phyloP scores from a whole-genome alignment of 2,888 invertebrate species.

The Abrostola tripartita region DNA sequence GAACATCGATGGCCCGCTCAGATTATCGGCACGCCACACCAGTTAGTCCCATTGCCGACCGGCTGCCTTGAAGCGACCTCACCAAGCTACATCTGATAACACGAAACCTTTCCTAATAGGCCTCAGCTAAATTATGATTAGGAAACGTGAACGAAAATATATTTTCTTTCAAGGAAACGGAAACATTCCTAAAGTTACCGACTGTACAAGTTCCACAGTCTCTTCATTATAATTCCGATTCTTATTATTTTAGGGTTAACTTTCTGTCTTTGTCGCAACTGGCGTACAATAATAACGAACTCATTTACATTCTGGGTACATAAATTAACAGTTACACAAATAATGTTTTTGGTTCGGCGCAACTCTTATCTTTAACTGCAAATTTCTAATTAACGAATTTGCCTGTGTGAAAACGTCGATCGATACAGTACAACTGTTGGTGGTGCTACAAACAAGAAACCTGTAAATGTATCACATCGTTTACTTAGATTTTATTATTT shows the following conservation, averaged over 20 bases:
- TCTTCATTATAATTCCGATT: conserved; percentile 15
- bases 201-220: not conserved
- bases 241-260: conserved; percentile 11
- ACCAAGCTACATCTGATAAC: conserved; percentile 35
- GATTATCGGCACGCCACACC: conserved; percentile 55
- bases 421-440: no score
- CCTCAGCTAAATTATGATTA: conserved; percentile 21
- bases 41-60: conserved; percentile 23
- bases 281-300: conserved; percentile 26
- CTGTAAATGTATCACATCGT: no score
- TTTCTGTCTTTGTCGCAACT: not conserved
- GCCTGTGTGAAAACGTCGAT: no score
- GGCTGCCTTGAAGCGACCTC: conserved; percentile 36
- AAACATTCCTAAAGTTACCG: not conserved
- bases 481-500: no score
- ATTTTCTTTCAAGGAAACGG: not conserved
- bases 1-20: conserved; percentile 46
- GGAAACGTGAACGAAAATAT: not conserved
- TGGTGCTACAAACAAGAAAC: no score
- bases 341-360: conserved; percentile 6
- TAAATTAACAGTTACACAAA: conserved; percentile 26
- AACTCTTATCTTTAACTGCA: conserved; percentile 25
- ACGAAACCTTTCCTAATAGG: conserved; percentile 30
- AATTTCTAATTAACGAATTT: conserved; percentile 12
- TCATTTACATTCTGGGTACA: conserved; percentile 28